Conservation (phyloP, 2,888 invertebrate species). For the Anoplius nigerrimus region DNA sequence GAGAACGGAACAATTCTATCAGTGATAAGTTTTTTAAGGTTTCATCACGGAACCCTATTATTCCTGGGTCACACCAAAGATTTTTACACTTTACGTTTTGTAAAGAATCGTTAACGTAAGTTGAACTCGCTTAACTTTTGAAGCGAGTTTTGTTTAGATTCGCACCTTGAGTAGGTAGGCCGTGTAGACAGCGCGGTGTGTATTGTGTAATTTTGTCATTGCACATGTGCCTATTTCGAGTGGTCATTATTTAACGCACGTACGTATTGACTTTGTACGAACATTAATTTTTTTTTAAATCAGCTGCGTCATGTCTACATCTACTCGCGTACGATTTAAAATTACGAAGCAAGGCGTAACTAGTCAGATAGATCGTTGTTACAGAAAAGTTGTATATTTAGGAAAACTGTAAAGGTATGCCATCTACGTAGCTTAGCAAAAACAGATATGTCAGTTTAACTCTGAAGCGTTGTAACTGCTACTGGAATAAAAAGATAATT, state of each 20-base stretch:
- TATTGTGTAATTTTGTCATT: slow-evolving; percentile 38
- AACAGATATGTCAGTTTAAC: slow-evolving; percentile 54
- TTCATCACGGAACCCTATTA: slow-evolving; percentile 31
- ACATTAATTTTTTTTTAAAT: too few relatives aligned
- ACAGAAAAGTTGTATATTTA: slow-evolving; percentile 32
- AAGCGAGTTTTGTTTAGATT: slow-evolving; percentile 14
- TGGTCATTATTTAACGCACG: slow-evolving; percentile 19
- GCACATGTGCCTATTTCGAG: slow-evolving; percentile 29
- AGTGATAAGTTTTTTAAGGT: slow-evolving; percentile 40
- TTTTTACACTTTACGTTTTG: slow-evolving; percentile 40
- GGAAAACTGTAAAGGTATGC: slow-evolving; percentile 44
- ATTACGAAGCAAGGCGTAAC: slow-evolving; percentile 33
- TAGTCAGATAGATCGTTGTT: slow-evolving; percentile 43
- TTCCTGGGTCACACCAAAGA: slow-evolving; percentile 46
- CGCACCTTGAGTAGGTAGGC: slow-evolving; percentile 29
- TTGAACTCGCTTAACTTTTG: too few relatives aligned
- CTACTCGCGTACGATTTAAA: slow-evolving; percentile 11
- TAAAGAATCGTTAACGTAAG: slow-evolving; percentile 29
- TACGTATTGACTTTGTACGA: slow-evolving; percentile 17
- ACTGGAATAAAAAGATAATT: slow-evolving; percentile 66
- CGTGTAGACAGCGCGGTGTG: slow-evolving; percentile 29
- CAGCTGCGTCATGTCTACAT: too few relatives aligned
- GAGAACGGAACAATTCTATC: slow-evolving; percentile 16
- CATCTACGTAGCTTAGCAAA: slow-evolving; percentile 52
- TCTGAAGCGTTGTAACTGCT: slow-evolving; percentile 65